phyloP scores from a whole-genome alignment of 2,113 vertebrate genomes.

The Cettia cetti region DNA sequence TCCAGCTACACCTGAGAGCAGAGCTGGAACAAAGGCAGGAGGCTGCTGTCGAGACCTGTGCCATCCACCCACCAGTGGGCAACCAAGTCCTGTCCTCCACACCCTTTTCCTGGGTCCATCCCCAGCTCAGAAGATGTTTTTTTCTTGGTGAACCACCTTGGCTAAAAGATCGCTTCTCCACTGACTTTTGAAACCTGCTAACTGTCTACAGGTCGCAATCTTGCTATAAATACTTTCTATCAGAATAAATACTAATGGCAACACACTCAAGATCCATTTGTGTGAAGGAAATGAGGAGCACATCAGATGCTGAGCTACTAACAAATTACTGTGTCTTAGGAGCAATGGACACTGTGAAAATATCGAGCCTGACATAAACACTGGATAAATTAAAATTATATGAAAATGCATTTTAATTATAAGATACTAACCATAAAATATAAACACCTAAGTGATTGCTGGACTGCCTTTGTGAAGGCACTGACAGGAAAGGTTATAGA shows the following conservation, averaged over 20 bases:
- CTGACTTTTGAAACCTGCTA: background rate
- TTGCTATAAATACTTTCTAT: background rate
- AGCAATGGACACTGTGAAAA: background rate
- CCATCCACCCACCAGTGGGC: background rate
- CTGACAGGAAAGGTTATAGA: background rate
- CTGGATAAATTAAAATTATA: background rate
- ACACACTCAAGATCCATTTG: background rate
- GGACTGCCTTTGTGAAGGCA: background rate
- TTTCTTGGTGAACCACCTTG: background rate
- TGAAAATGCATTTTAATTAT: background rate
- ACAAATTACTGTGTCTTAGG: background rate
- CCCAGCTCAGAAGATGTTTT: background rate
- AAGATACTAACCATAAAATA: background rate
- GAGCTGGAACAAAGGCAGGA: background rate
- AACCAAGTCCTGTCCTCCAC: background rate
- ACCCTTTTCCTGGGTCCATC: background rate
- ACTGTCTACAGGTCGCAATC: background rate
- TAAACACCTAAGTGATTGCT: background rate
- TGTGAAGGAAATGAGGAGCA: background rate
- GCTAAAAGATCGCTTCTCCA: background rate
- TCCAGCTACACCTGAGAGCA: background rate
- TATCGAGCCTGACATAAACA: background rate
- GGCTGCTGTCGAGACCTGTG: rapidly evolving
- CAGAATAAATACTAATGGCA: background rate
- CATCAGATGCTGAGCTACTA: background rate